Percentiles rank a stretch among this genome's conserved stretches.
Conservation (phyloP, 2,113 vertebrate species). For the Tor tambroides region DNA sequence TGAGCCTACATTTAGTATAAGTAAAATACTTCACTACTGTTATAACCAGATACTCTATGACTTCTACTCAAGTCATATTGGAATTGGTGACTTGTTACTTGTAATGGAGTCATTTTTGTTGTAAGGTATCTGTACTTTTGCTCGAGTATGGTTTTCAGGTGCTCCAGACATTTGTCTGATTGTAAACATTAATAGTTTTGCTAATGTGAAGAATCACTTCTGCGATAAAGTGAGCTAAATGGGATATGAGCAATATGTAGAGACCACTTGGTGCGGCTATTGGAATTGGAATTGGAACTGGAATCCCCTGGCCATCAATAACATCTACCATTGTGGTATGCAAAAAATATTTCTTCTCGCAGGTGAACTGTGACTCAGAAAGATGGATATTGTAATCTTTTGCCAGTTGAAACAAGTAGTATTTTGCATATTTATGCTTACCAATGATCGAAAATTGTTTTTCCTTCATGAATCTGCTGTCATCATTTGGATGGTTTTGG, state of each 20-base stretch:
- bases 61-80: no score
- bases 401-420: not conserved
- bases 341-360: not conserved
- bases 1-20: no score
- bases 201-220: not conserved
- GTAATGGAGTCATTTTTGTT: no score
- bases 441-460: not conserved
- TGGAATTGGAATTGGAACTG: no score
- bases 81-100: no score
- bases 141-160: not conserved
- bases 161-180: not conserved
- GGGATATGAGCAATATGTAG: not conserved
- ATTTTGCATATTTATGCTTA: not conserved
- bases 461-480: slow-evolving; percentile 6
- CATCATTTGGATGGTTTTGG: not conserved
- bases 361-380: not conserved
- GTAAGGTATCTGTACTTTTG: no score
- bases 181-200: not conserved
- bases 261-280: not conserved
- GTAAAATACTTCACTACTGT: no score
- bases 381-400: not conserved
- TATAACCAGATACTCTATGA: no score
- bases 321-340: not conserved
- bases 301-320: no score
- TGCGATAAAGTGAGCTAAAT: not conserved